Percentiles rank a stretch among this genome's conserved stretches.
Conservation (phyloP, 2,113 vertebrate species). For the Sylvilagus bachmani region DNA sequence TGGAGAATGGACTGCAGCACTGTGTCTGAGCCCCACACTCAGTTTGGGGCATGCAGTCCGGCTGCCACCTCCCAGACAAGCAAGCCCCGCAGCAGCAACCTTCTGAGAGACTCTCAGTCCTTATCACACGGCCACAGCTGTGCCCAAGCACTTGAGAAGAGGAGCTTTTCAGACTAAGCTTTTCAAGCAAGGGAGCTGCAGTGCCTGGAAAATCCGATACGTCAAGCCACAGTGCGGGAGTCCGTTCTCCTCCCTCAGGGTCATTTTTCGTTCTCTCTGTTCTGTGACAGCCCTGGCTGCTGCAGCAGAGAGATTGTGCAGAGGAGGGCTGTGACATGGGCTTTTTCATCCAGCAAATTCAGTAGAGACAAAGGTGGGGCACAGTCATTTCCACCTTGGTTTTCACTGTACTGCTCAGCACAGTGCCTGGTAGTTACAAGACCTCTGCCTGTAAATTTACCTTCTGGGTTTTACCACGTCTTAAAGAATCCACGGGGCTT, state of each 20-base stretch:
- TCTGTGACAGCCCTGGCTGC: not conserved
- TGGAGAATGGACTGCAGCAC: fast-evolving
- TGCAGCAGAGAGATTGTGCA: not conserved
- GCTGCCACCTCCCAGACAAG: not conserved
- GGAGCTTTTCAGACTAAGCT: not conserved
- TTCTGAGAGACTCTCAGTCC: not conserved
- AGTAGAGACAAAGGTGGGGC: not conserved
- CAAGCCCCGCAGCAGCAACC: not conserved
- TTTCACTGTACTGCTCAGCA: not conserved
- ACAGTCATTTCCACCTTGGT: not conserved
- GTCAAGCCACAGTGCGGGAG: not conserved
- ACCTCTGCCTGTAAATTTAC: not conserved
- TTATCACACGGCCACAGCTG: not conserved
- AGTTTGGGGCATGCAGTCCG: not conserved
- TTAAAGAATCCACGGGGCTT: not conserved
- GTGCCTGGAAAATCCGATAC: not conserved
- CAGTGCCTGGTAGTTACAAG: fast-evolving
- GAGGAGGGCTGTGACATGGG: not conserved
- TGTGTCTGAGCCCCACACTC: not conserved
- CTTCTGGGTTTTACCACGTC: constrained; percentile 1
- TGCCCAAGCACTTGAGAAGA: not conserved
- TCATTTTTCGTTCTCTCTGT: not conserved
- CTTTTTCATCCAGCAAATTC: constrained; percentile 10
- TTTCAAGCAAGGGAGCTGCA: not conserved
- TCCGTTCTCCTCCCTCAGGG: not conserved